Base-by-base conservation (phyloP, 2,888 invertebrate genomes). In the Iselma pallidipennis region DNA sequence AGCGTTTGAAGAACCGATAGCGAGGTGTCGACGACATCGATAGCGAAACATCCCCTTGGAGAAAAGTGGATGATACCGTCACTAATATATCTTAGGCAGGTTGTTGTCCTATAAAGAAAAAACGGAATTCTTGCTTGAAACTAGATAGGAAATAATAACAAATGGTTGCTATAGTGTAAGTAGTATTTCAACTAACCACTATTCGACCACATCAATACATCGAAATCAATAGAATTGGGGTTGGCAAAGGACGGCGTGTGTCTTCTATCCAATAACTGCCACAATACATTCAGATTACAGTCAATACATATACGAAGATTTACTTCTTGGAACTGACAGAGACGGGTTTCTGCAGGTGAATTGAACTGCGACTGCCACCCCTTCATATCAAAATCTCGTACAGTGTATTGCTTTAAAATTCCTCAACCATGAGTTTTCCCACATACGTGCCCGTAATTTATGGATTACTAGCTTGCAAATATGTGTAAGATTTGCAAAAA, bases 261-360 rank as follows among this genome's bases (percentile, higher is more conserved):
- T 64, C 62, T 65, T 66, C 62, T 64, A 61, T 69, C 62, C 66
- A 67, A 68, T 68, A 68, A 68, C 63, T 68, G 67, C 68, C 68
- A 70, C 68, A 67, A 70, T 66, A 63, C 63, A 67, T 67, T 63
- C 61, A 56, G 69, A 68, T 69, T 67, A 67, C 62, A 61, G 65
- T 67, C 66, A 67, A 68, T 66, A 64, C 65, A 69, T 64, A 65
- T 61, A 66, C 59, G 65, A 60, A 65, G 66, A 66, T 66, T 65
- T 64, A 65, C 65, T 69, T 61, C 61, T 64, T 64, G 33, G 54
- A n/a, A 14, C 10, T 14, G 1, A 6, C 16, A 7, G 16, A 37
- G 9, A 2, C 16, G 2, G 37, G 2, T 37, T 37, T 16, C 2
- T 10, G 2, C 37, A 37, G 37, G 37, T 16, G 16, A 37, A 37